Evolutionary conservation across 2,797 vertebrate species (phyloP).

Genomic region (Lophius americanus): DNA sequence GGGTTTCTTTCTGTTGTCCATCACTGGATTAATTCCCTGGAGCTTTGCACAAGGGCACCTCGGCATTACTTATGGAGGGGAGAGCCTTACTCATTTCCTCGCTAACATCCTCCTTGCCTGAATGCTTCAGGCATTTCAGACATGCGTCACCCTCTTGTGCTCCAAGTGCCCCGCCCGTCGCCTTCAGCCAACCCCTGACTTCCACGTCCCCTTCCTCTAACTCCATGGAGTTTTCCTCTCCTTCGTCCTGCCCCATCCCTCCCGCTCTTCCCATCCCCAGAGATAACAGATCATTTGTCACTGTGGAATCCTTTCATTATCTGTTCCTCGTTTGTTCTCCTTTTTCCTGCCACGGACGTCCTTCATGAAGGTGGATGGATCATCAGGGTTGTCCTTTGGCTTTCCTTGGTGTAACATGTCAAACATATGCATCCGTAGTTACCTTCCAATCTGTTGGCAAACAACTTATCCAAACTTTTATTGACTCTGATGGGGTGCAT

Average conservation of each 20-base stretch:
- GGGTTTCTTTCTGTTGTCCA: neutral
- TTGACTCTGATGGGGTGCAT: conserved; percentile 17
- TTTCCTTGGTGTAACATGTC: conserved; percentile 52
- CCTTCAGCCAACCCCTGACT: conserved; percentile 43
- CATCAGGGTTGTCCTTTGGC: conserved; percentile 45
- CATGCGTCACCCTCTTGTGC: conserved; percentile 21
- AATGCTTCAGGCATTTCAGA: conserved; percentile 26
- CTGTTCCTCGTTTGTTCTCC: conserved; percentile 2
- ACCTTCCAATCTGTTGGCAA: conserved; percentile 23
- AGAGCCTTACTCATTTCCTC: conserved; percentile 20
- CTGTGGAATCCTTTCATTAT: conserved; percentile 30
- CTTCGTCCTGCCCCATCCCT: conserved; percentile 15
- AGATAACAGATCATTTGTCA: conserved; percentile 50
- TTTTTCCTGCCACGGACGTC: conserved; percentile 22
- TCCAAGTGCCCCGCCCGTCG: conserved; percentile 5
- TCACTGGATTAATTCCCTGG: conserved; percentile 8
- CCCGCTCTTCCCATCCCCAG: conserved; percentile 24
- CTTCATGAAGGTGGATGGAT: conserved; percentile 36
- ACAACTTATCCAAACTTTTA: conserved; percentile 32
- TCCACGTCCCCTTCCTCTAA: conserved; percentile 36
- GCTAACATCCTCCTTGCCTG: conserved; percentile 4
- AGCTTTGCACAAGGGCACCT: conserved; percentile 36
- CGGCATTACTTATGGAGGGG: conserved; percentile 3
- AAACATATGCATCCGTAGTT: conserved; percentile 13
- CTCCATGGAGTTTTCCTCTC: conserved; percentile 44